Base-by-base conservation (phyloP, 2,113 vertebrate species). In the Prunella himalayana region DNA sequence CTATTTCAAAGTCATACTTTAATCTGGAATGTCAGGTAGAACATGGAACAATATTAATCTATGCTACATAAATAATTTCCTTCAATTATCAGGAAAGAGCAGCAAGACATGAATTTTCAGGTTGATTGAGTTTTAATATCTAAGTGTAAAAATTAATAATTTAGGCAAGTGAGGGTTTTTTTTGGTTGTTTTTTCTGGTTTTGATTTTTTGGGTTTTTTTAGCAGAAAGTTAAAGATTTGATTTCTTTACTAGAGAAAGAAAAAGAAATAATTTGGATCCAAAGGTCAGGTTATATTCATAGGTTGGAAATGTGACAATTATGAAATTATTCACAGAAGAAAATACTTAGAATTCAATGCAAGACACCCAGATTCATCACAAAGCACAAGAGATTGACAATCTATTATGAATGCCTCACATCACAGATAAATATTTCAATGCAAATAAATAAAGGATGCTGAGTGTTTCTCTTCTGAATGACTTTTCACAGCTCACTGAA, bases 361-460 rank as follows among this genome's bases (percentile, higher is more conserved):
- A 98, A 97, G 98, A 98, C 97, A 96, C 97, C 98, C 95, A 95
- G 97, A 97, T 97, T 98, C 98, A 98, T 98, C 96, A 97, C 95
- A 98, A 98, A 97, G 98, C 98, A 98, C 97, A 88, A 96, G 97
- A 98, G 98, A 98, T 98, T 99, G 98, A 98, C 98, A 98, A 99
- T 98, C 98, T 98, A 99, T 99, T 99, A 99, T 99, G 98, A 98
- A 99, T 98, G 98, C 98, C 98, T 98, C 97, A 97, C 97, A 98
- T 99, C 98, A 98, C 98, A 98, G 94, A 99, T 99, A 98, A 99
- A 99, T 99, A 99, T 99, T 99, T 99, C 98, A 99, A 98, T 98
- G 98, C 98, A 98, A 98, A 99, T 99, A 99, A 99, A 99, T 99
- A 99, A 99, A 99, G 99, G 98, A 99, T 99, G 99, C 97, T 93